Evolutionary conservation across 2,888 invertebrate genomes (phyloP), one percentile per base, ranked within the genome.

Genomic region (Thera britannica): DNA sequence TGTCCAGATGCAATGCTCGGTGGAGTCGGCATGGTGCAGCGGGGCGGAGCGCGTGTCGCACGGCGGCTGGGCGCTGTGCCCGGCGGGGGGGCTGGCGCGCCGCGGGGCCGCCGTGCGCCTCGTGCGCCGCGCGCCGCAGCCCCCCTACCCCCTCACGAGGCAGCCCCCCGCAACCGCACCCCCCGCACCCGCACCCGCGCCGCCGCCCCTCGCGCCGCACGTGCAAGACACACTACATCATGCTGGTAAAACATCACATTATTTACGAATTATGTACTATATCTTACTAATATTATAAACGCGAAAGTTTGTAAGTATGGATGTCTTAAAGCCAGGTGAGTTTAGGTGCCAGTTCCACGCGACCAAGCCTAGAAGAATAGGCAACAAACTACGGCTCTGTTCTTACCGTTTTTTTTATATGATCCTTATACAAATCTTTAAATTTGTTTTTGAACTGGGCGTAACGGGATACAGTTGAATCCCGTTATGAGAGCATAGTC

Each of bases 11-110:
- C 97, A 97, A 83, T 97, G 97, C 80, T 92, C 96, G 61, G 95
- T 97, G 73, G 98, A 98, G 88, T 97, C 97, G 83, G 96, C 97
- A n/a, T 97, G 97, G 97, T 95, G 96, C 35, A 94, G 94, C 5
- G 81, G 80, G 12, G 70, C 64, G 69, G 97, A 62, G 58, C 7
- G 97, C 88, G 95, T 96, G 12, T 73, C 94, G 94, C 78, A 75
- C 68, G 74, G 74, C 8, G 79, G 85, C 78, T 96, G 96, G 58
- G 95, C 95, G 63, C 94, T 96, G 67, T 36, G 83, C 80, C 95
- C 96, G 80, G 95, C 72, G 96, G 96, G 77, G 96, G 97, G 85
- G 58, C 9, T 96, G 76, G 86, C 87, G 76, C 74, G 72, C 68
- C 70, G 75, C 65, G 78, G 78, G 51, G 74, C 62, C 8, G 78